These are phyloP conservation scores for Charina bottae DNA, from an alignment of 2,113 vertebrate genomes.

Conservation along the genomic window DNA sequence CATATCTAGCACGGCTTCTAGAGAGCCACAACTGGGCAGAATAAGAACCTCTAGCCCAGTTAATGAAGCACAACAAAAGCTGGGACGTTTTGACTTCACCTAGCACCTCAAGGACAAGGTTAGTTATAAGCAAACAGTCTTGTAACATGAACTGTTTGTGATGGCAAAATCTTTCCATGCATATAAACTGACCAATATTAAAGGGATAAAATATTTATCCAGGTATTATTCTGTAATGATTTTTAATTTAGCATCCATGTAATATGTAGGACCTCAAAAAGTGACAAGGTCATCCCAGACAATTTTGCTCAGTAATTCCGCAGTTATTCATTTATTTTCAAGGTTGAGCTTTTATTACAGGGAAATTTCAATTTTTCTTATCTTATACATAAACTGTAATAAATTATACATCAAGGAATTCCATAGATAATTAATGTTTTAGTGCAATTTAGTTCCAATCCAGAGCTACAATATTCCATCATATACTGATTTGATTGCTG, in stretches of 20 bases:
- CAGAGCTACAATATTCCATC: neutral
- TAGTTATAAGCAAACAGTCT: conserved; percentile 13
- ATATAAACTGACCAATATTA: neutral
- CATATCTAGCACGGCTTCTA: neutral
- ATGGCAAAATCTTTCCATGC: neutral
- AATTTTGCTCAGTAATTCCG: neutral
- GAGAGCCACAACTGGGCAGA: neutral
- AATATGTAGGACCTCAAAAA: neutral
- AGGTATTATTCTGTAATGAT: neutral
- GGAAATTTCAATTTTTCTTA: neutral
- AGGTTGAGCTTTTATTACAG: neutral
- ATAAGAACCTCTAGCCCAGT: neutral
- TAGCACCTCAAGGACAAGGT: conserved; percentile 5
- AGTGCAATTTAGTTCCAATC: neutral
- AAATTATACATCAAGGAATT: neutral
- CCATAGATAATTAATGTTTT: neutral
- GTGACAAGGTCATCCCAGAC: neutral
- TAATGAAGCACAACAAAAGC: neutral
- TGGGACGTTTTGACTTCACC: conserved; percentile 13
- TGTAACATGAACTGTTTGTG: neutral
- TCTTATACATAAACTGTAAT: neutral
- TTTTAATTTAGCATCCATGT: neutral
- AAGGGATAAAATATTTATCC: neutral
- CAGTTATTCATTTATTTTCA: neutral
- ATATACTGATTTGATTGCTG: neutral